Evolutionary conservation across 2,113 vertebrate genomes (phyloP), one percentile per base, ranked within the genome.

Genomic region (Redunca redunca): DNA sequence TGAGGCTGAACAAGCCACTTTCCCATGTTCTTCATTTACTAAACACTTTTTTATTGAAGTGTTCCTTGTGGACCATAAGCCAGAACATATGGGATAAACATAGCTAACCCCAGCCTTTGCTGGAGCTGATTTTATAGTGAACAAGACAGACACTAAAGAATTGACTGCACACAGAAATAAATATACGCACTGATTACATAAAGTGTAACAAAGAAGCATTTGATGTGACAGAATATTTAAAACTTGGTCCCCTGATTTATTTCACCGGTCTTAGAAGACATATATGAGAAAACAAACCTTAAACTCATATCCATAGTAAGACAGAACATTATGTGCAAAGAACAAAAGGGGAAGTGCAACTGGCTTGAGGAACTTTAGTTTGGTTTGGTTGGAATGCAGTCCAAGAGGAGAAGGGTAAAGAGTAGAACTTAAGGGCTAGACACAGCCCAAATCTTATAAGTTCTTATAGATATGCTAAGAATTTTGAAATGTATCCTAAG

Each of bases 401-500:
- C 16, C n/a, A 58, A 71, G 23, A 5, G 21, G 30, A 30, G 3
- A 83, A 58, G 16, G 4, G 16, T 6, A 48, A 52, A 58, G 23
- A 17, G 3, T 19, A 7, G 15, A 33, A 16, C 17, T 3, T 14
- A 43, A 33, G 10, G 71, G 7, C 5, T 53, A 71, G 7, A 62
- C 0, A 3, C 1, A 85, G 17, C 5, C 33, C 15, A 26, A 1
- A 6, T 71, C 40, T 10, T 52, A 0, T 16, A 50, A 67, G 16
- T 11, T 1, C 26, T 23, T 90, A 12, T 2, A 33, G 25, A 84
- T 21, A 15, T 53, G 53, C 23, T 33, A 58, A 78, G 11, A 15
- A 90, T 28, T 78, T 67, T 67, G 9, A 16, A 21, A 62, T 78
- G 53, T 30, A 88, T 50, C 6, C n/a, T 46, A 80, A 52, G 12